These are phyloP conservation scores for Zaprionus vittiger DNA, from an alignment of 1,140 invertebrate genomes.

Conservation along the genomic window DNA sequence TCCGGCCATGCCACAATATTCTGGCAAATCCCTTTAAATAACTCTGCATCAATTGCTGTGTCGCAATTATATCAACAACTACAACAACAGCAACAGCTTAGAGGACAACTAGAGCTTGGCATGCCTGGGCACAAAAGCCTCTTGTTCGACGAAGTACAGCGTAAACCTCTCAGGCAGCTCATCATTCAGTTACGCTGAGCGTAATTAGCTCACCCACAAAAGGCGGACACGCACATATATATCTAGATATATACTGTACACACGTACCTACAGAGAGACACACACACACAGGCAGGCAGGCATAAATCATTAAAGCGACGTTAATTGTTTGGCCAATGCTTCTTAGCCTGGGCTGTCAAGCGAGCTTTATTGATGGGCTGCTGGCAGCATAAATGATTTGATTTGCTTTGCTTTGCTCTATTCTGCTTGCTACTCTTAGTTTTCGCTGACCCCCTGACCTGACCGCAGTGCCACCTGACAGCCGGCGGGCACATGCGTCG, in stretches of 20 bases:
- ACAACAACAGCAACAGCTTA: not conserved
- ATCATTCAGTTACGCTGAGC: slow-evolving; percentile 53
- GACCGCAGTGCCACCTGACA: slow-evolving; percentile 4
- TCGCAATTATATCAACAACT: slow-evolving; percentile 13
- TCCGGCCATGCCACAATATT: not conserved
- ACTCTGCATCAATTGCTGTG: slow-evolving; percentile 8
- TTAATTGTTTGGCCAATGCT: slow-evolving; percentile 74
- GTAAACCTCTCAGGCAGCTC: slow-evolving; percentile 49
- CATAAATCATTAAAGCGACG: slow-evolving; percentile 77
- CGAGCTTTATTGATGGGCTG: slow-evolving; percentile 72
- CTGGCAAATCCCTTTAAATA: slow-evolving; percentile 14
- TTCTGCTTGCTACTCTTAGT: no score
- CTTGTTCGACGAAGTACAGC: slow-evolving; percentile 2
- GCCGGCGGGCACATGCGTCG: slow-evolving; percentile 19
- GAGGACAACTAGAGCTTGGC: not conserved
- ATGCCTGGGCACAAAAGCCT: slow-evolving; percentile 7
- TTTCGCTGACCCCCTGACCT: not conserved
- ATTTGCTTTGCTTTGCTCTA: slow-evolving; percentile 37
- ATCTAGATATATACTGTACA: not conserved
- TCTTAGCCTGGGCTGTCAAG: slow-evolving; percentile 61
- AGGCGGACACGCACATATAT: slow-evolving; percentile 3
- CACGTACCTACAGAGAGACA: not conserved
- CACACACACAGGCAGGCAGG: slow-evolving; percentile 17
- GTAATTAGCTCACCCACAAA: slow-evolving; percentile 48
- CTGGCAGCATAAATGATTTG: slow-evolving; percentile 77